Evolutionary conservation across 2,888 invertebrate species (phyloP).

Genomic region (Cenopis cana): DNA sequence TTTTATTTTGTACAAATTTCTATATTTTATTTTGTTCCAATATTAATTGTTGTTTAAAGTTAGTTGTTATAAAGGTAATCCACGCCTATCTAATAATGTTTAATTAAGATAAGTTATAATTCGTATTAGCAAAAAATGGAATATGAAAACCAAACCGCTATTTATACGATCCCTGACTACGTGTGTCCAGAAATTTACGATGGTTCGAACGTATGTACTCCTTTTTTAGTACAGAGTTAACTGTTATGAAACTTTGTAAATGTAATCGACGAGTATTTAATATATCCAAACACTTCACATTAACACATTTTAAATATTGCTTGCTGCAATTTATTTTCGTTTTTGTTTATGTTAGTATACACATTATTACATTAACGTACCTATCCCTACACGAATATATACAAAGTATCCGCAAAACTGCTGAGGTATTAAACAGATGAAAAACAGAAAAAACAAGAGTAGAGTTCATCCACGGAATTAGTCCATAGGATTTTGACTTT

Average conservation of each 20-base stretch:
- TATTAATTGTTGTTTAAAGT: conserved; percentile 22
- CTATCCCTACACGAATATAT: not conserved
- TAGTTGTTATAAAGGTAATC: conserved; percentile 16
- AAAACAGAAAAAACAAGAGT: too few species aligned
- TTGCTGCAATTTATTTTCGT: not conserved
- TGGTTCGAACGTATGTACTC: not conserved
- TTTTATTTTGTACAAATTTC: conserved; percentile 35
- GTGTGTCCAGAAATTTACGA: not conserved
- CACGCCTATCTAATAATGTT: conserved; percentile 5
- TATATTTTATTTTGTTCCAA: conserved; percentile 33
- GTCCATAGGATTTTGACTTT: not conserved
- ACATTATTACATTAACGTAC: not conserved
- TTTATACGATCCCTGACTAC: not conserved
- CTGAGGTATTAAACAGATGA: not conserved
- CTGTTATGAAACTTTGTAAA: not conserved
- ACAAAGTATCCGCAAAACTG: too few species aligned
- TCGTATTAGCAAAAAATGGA: conserved; percentile 1
- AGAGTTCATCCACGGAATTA: too few species aligned
- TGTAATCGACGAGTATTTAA: not conserved
- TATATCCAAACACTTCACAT: not conserved
- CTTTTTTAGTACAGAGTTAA: not conserved
- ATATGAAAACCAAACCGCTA: not conserved
- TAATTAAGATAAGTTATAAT: conserved; percentile 8
- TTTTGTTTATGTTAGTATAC: conserved; percentile 1
- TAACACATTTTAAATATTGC: not conserved